phyloP scores from a whole-genome alignment of 2,797 vertebrate genomes.

The Gambusia yucatana region DNA sequence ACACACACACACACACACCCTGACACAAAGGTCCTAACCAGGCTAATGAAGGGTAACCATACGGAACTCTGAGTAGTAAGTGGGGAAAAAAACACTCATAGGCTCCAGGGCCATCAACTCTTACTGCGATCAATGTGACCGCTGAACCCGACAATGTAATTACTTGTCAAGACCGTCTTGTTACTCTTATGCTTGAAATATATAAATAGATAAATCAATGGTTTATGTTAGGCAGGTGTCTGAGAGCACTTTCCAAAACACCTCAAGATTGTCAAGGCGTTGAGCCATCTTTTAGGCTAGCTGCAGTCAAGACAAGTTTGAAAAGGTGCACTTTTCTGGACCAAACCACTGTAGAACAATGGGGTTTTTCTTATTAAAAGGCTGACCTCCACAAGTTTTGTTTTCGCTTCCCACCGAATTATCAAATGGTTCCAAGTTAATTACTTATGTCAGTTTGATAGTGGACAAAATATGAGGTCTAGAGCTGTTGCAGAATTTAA shows the following conservation, averaged over 20 bases:
- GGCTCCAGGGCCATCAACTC: constrained; percentile 16
- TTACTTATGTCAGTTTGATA: not conserved
- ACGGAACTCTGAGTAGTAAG: constrained; percentile 39
- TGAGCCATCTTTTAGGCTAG: not conserved
- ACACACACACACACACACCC: constrained; percentile 32
- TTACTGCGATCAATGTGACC: constrained; percentile 34
- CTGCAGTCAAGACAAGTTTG: not conserved
- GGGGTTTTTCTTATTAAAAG: not conserved
- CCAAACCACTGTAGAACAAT: not conserved
- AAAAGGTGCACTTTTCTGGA: not conserved
- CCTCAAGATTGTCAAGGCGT: not conserved
- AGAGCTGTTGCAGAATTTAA: not conserved
- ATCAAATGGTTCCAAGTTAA: not conserved
- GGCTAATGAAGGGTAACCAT: constrained; percentile 57
- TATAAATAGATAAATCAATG: no score
- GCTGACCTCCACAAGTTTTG: not conserved
- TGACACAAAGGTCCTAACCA: constrained; percentile 39
- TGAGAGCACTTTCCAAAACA: not conserved
- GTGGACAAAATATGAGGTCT: not conserved
- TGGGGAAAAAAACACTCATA: constrained; percentile 31
- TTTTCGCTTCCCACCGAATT: not conserved
- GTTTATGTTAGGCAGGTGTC: not conserved
- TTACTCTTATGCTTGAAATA: not conserved
- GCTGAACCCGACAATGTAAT: constrained; percentile 6
- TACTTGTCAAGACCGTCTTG: constrained; percentile 4